Conservation (phyloP, 2,113 vertebrate species). For the Boulengeromyrus knoepffleri region DNA sequence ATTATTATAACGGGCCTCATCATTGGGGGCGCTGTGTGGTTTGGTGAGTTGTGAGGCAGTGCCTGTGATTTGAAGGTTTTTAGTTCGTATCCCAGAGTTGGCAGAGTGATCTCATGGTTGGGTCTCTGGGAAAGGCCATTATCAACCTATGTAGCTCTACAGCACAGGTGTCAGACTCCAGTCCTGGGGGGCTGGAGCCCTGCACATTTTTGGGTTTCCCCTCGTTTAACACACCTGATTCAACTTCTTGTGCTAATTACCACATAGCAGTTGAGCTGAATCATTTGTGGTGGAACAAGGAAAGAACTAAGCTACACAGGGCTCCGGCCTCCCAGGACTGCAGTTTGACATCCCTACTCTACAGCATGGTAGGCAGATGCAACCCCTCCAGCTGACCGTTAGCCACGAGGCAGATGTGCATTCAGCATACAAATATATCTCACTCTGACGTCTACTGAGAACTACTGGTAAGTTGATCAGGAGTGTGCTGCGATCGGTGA, state of each 20-base stretch:
- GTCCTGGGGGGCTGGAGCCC: too few relatives aligned
- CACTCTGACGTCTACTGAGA: not conserved
- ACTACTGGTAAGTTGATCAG: not conserved
- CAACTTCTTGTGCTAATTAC: too few relatives aligned
- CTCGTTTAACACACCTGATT: too few relatives aligned
- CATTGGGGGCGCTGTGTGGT: not conserved
- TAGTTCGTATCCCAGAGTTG: not conserved
- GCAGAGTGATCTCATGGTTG: not conserved
- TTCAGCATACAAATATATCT: not conserved
- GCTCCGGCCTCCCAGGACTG: too few relatives aligned
- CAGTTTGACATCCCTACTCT: not conserved
- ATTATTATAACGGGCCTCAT: not conserved
- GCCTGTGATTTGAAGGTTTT: not conserved
- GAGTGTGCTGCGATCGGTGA: not conserved
- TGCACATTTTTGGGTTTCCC: too few relatives aligned
- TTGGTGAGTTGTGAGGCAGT: not conserved
- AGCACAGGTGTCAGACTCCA: too few relatives aligned
- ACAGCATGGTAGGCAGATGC: not conserved
- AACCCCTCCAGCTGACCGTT: not conserved
- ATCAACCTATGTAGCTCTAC: not conserved
- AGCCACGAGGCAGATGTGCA: not conserved
- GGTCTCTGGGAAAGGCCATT: not conserved
- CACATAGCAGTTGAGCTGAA: too few relatives aligned
- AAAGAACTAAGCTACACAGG: too few relatives aligned
- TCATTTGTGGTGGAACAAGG: too few relatives aligned